Evolutionary conservation across 2,888 invertebrate genomes (phyloP).

Genomic region (Tipula unca): DNA sequence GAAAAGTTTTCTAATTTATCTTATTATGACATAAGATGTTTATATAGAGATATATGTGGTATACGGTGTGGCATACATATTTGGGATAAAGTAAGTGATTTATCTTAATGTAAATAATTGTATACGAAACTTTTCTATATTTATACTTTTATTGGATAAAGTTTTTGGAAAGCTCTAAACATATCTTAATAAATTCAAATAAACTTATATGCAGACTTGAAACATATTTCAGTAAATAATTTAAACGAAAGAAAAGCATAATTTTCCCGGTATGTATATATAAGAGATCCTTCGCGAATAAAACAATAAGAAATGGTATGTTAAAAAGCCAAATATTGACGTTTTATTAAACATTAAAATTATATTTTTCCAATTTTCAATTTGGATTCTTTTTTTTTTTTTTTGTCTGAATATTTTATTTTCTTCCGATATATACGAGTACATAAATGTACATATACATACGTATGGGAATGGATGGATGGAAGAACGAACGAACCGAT

Average conservation of each 20-base stretch:
- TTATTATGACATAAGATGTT: slow-evolving; percentile 14
- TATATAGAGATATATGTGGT: neutral
- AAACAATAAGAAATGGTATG: neutral
- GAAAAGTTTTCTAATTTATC: neutral
- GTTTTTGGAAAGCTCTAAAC: neutral
- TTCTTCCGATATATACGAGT: neutral
- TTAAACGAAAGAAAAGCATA: neutral
- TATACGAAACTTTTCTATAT: neutral
- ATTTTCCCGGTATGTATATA: neutral
- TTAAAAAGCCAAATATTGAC: neutral
- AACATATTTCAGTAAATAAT: neutral
- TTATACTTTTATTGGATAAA: neutral
- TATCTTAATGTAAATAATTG: neutral
- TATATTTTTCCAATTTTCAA: neutral
- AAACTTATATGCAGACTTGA: neutral
- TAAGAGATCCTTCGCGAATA: neutral
- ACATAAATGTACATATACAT: neutral
- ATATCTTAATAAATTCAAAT: neutral
- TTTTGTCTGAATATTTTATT: neutral
- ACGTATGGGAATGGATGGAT: neutral
- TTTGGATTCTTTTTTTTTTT: neutral
- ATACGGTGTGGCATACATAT: neutral
- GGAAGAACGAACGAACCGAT: neutral
- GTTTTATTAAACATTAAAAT: neutral
- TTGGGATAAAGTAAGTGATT: neutral